A percentile compares a stretch with the other conserved stretches of the same genome.
phyloP scores from a whole-genome alignment of 2,797 vertebrate genomes.

The Fundulus diaphanus region DNA sequence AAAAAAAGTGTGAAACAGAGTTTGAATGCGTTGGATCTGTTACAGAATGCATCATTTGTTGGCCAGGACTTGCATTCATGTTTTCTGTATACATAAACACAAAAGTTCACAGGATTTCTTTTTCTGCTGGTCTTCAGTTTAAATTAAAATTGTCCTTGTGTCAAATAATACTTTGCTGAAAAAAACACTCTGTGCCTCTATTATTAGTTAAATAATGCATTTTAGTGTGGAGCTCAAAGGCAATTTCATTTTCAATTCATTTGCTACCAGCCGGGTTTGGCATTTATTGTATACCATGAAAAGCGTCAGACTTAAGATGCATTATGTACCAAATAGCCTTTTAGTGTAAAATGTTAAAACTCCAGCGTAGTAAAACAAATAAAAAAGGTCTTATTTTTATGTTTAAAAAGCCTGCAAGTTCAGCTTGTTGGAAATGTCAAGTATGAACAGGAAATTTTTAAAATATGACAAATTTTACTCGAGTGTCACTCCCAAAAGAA shows the following conservation, averaged over 20 bases:
- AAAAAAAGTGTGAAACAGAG: constrained; percentile 2
- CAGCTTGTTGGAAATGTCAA: background rate
- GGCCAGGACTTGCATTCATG: no score
- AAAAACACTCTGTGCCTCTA: no score
- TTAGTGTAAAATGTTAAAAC: background rate
- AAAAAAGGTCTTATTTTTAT: background rate
- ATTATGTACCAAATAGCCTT: no score
- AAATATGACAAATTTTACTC: background rate
- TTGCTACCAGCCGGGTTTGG: background rate
- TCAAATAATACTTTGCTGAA: no score
- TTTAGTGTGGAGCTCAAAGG: background rate
- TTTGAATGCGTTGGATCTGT: background rate
- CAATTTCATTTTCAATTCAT: background rate
- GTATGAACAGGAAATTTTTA: background rate
- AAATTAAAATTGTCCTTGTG: no score
- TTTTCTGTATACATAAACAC: background rate
- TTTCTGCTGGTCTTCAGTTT: no score
- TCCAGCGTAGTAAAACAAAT: background rate
- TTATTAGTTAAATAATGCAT: background rate
- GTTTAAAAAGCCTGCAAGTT: background rate
- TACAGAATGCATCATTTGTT: background rate
- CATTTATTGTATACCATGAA: background rate
- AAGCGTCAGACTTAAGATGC: background rate
- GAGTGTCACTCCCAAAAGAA: background rate
- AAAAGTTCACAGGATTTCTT: background rate